Evolutionary conservation across 1,140 invertebrate genomes (phyloP), one percentile per base, ranked within the genome.

Genomic region (Drosophila murphyi): DNA sequence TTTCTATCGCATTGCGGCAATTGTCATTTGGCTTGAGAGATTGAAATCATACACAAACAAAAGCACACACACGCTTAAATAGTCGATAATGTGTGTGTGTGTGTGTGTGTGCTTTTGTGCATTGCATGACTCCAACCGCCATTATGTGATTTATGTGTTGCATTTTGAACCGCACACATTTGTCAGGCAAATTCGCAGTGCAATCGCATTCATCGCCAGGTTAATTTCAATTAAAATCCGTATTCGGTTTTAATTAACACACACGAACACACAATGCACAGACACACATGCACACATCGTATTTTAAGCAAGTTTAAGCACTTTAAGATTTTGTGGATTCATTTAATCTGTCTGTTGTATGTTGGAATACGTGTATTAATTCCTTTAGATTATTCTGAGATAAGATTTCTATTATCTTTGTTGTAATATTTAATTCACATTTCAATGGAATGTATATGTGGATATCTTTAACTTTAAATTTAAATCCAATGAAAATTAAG

Each of bases 21-120:
- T 87, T 88, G 79, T 79, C 82, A 71, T 88, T 82, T 88, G 82
- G 83, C 82, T 82, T 82, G 72, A 86, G 76, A 82, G 83, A 87
- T 87, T 87, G 76, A 82, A 82, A 82, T 82, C 63, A n/a, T 52
- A 59, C 10, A 31, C 41, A 32, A 3, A 52, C 8, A 56, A 20
- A 61, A n/a, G 28, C 48, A 64, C 34, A 39, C 3, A 47, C 29
- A 57, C 48, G 48, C 52, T n/a, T 35, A 35, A 55, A 39, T 51
- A 61, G 2, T 29, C 20, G 8, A 6, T 7, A 32, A 3, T 59
- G n/a, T 60, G 62, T 32, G 20, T 72, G 45, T 12, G 6, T 50
- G 5, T 63, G 37, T 52, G n/a, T 51, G 47, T 59, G n/a, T 60
- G 56, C 39, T 35, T 20, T 12, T 47, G 31, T 51, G 54, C 48